Evolutionary conservation across 2,888 invertebrate genomes (phyloP), one percentile per base, ranked within the genome.

Genomic region (Dendrolimus pini): DNA sequence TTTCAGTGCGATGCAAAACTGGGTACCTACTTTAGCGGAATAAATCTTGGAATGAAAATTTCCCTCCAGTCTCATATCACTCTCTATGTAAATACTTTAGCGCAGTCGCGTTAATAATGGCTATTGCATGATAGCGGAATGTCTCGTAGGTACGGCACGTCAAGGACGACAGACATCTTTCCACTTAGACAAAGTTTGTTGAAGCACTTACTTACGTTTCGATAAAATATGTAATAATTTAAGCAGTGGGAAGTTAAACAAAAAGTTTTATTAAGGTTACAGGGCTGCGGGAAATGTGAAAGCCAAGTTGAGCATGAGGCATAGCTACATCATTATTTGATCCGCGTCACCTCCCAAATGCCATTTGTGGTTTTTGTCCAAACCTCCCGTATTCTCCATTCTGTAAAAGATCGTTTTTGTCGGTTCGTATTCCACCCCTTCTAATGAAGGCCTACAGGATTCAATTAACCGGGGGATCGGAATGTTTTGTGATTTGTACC

Each of bases 391-490:
- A 68, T 78, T 77, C 74, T 72, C 72, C 75, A 76, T 80, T 79
- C 73, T 72, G 77, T 83, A 82, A 86, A 85, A 86, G 81, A 85
- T 83, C 78, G 82, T 84, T 86, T 81, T 84, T 84, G 83, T 77
- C 74, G 77, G 75, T 73, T 71, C 73, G 71, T 72, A 63, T 72
- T 75, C 77, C 72, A 65, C 75, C 76, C 75, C 70, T 75, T 75
- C 79, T 89, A 89, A 89, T 89, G 85, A 87, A 85, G 86, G 87
- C 82, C 83, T 84, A 82, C 83, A 78, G 85, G 80, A 86, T 88
- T 88, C 88, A 86, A 88, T 89, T 89, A 88, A 85, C 82, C 78
- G 77, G 71, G 83, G 79, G 80, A 83, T 82, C 75, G 85, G 84
- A 86, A 87, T 87, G 86, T 83, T 86, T 85, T 83, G 85, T 85